phyloP scores from a whole-genome alignment of 35 echinoderm and acorn worm genomes.

The Eucidaris tribuloides region DNA sequence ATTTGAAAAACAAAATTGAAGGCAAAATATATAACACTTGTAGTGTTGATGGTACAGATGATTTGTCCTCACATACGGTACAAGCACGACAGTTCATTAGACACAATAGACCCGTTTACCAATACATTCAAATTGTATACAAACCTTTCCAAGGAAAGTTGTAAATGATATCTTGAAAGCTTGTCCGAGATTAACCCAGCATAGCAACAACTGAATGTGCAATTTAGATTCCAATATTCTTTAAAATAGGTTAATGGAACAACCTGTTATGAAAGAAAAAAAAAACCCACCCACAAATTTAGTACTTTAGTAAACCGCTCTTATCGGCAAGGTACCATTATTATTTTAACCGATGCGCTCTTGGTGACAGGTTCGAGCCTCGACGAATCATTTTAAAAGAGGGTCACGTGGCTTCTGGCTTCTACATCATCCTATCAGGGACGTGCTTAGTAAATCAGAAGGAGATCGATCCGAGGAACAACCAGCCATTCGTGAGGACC shows the following conservation, averaged over 20 bases:
- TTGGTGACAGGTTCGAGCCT: constrained; percentile 73
- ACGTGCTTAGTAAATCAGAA: constrained; percentile 83
- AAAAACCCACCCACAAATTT: background rate
- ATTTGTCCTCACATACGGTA: no score
- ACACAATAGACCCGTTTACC: no score
- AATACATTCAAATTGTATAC: no score
- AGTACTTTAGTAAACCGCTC: background rate
- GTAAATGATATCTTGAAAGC: no score
- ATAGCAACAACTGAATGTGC: no score
- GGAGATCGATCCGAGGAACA: constrained; percentile 67
- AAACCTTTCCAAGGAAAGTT: no score
- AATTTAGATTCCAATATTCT: background rate
- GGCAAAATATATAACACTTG: no score
- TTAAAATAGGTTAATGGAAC: background rate
- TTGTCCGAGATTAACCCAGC: no score
- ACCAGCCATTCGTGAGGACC: constrained; percentile 64
- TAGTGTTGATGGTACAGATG: no score
- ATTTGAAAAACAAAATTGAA: no score
- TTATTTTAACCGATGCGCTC: background rate
- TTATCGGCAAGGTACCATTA: background rate
- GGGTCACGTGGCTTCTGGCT: constrained; percentile 77
- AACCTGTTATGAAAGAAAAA: background rate
- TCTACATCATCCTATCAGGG: constrained; percentile 90
- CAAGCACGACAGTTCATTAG: no score
- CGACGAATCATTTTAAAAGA: constrained; percentile 87